A percentile compares a stretch with the other conserved stretches of the same genome.
Conservation (phyloP, 2,888 invertebrate species). For the Osmoderma eremita region DNA sequence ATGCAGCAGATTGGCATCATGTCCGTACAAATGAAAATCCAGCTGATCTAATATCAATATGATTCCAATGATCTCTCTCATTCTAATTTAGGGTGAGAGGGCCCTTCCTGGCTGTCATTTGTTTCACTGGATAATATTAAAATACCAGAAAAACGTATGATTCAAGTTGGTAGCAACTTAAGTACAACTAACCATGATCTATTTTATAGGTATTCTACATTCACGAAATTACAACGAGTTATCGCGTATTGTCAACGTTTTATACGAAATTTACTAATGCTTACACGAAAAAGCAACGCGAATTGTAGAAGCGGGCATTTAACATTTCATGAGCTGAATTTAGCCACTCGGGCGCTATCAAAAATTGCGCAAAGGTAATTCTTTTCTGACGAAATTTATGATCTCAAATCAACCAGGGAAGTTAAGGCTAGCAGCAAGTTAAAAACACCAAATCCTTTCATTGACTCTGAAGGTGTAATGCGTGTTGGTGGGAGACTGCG, state of each 20-base stretch:
- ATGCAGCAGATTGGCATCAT: conserved; percentile 32
- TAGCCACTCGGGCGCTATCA: not conserved
- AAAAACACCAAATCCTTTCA: conserved; percentile 11
- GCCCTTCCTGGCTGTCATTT: conserved; percentile 4
- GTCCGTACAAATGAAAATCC: conserved; percentile 33
- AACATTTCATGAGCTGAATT: conserved; percentile 4
- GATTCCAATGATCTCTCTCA: not conserved
- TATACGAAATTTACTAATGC: conserved; percentile 19
- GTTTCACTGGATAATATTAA: not conserved
- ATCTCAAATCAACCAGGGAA: not conserved
- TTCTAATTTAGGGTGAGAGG: conserved; percentile 7
- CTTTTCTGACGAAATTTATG: not conserved
- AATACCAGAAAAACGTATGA: not conserved
- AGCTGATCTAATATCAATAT: conserved; percentile 28
- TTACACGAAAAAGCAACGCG: not conserved
- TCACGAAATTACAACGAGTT: conserved; percentile 2
- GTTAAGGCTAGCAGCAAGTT: not conserved
- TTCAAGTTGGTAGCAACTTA: no score
- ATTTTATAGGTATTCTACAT: conserved; percentile 27
- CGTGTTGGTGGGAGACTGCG: conserved; percentile 32
- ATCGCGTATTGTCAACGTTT: conserved; percentile 26
- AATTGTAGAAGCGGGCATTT: not conserved
- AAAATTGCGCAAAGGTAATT: conserved; percentile 6
- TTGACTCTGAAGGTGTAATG: conserved; percentile 17
- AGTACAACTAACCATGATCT: no score